These are phyloP conservation scores for Heliocidaris tuberculata DNA, from an alignment of 35 echinoderm and acorn worm genomes.

Conservation along the genomic window DNA sequence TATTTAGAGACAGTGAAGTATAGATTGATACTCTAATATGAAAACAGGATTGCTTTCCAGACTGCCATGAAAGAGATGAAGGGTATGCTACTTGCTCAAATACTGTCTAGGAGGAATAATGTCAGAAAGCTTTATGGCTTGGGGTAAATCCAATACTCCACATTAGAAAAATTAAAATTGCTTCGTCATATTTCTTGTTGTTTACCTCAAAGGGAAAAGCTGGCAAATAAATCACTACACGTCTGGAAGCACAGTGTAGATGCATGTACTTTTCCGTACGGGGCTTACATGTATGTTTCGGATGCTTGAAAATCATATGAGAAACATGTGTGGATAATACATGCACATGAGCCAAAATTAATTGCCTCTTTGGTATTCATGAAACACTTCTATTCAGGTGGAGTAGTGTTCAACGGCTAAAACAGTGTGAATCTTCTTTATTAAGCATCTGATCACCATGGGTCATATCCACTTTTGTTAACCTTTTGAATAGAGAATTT, in stretches of 20 bases:
- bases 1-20: no score
- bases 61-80: neutral
- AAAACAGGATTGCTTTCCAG: constrained; percentile 1
- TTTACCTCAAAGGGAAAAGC: no score
- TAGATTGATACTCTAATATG: neutral
- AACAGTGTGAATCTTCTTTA: neutral
- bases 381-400: neutral
- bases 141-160: neutral
- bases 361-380: neutral
- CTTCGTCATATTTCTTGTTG: neutral
- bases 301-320: neutral
- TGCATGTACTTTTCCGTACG: neutral
- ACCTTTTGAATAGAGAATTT: no score
- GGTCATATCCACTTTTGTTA: no score
- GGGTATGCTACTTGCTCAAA: no score
- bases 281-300: neutral
- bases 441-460: no score
- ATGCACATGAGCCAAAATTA: neutral
- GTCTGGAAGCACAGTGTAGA: neutral
- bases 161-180: neutral
- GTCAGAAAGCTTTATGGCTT: neutral
- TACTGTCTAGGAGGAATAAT: no score
- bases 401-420: neutral
- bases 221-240: no score
- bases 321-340: neutral